phyloP scores from a whole-genome alignment of 1,140 invertebrate genomes.

The Trialeurodes vaporariorum region DNA sequence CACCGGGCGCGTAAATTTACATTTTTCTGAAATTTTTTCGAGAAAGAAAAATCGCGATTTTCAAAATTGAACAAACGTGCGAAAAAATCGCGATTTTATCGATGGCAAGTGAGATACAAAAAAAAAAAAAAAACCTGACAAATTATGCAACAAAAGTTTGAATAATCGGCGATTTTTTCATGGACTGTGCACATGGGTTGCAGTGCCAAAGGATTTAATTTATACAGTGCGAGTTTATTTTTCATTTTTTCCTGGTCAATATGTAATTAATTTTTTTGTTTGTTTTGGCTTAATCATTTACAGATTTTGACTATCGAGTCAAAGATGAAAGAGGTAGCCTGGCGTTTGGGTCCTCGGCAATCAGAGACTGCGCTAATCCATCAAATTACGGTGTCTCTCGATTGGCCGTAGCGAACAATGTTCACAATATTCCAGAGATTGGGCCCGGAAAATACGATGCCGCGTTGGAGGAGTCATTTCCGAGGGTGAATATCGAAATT shows the following conservation, averaged over 20 bases:
- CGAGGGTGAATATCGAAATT: not conserved
- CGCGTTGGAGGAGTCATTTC: not conserved
- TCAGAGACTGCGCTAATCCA: not conserved
- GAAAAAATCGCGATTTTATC: too few relatives aligned
- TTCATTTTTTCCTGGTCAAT: too few relatives aligned
- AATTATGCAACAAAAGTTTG: not conserved
- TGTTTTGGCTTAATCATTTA: not conserved
- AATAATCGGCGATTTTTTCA: not conserved
- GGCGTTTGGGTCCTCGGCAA: not conserved
- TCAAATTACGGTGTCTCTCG: not conserved
- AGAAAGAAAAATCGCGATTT: too few relatives aligned
- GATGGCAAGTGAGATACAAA: not conserved
- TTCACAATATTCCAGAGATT: not conserved
- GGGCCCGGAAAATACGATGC: not conserved
- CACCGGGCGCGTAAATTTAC: too few relatives aligned
- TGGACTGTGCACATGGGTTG: not conserved
- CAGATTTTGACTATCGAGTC: not conserved
- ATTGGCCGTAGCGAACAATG: not conserved
- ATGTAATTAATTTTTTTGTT: too few relatives aligned
- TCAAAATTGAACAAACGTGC: too few relatives aligned
- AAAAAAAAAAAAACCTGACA: not conserved
- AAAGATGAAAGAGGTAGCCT: not conserved
- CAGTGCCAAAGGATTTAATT: too few relatives aligned
- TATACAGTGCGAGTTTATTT: too few relatives aligned
- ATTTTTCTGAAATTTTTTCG: too few relatives aligned